These are phyloP conservation scores for Plectropomus leopardus DNA, from an alignment of 2,113 vertebrate species.

Conservation along the genomic window DNA sequence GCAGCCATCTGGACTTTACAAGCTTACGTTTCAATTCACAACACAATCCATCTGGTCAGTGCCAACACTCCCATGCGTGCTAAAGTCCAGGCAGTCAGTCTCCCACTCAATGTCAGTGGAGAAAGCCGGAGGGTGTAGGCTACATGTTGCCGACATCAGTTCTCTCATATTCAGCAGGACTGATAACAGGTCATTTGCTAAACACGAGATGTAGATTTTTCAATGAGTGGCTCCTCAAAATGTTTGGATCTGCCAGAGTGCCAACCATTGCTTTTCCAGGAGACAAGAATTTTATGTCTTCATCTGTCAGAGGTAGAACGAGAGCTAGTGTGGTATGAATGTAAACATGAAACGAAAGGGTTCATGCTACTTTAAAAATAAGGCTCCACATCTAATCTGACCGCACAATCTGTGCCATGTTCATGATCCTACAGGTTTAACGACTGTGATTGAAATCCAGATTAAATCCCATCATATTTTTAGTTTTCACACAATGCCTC, in stretches of 20 bases:
- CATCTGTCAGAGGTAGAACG: constrained; percentile 38
- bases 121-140: constrained; percentile 1
- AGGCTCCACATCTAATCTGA: background rate
- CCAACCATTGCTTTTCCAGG: constrained; percentile 3
- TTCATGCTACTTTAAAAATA: constrained; percentile 1
- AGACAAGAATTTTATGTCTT: constrained; percentile 29
- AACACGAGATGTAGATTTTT: constrained; percentile 20
- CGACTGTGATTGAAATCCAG: constrained; percentile 1
- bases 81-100: constrained; percentile 19
- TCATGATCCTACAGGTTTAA: constrained; percentile 19
- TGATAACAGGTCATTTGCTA: constrained; percentile 30
- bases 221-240: constrained; percentile 11
- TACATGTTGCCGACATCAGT: background rate
- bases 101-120: constrained; percentile 18
- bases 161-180: constrained; percentile 12
- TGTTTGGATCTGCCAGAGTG: constrained; percentile 37
- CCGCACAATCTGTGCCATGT: constrained; percentile 7
- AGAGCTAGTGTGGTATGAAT: background rate
- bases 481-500: constrained; percentile 4
- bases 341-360: background rate
- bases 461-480: background rate
- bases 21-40: constrained; percentile 58
- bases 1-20: constrained; percentile 61
- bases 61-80: constrained; percentile 43
- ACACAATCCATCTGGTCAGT: constrained; percentile 34